Base-by-base conservation (phyloP, 2,888 invertebrate genomes). In the Thymelicus lineola region DNA sequence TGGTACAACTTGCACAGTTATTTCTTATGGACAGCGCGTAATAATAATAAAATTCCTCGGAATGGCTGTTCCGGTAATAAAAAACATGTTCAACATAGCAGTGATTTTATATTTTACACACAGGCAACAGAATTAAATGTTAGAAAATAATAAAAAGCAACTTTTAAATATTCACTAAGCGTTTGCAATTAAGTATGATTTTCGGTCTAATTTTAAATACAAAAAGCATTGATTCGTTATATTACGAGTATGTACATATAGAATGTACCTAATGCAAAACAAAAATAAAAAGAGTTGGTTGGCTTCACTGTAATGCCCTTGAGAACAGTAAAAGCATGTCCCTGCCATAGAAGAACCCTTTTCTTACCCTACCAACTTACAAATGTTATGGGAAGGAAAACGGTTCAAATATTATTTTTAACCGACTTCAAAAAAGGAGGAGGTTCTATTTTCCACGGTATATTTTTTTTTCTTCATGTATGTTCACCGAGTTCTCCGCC, bases 301-400 rank as follows among this genome's bases (percentile, higher is more conserved):
- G 81, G 81, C 78, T 82, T 78, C 80, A 82, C 77, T 75, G 73
- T 80, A 80, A 80, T 78, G 71, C 89, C 85, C 87, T 20, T 62
- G 88, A 82, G 88, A 79, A 79, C 75, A 81, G 79, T 88, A 83
- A 85, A 77, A 79, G 78, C 76, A 75, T 80, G 83, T 79, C 83
- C 85, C 82, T 84, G 80, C 77, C 77, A 79, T 77, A 77, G 76
- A 77, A 76, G 77, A 83, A 83, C 85, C 85, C 81, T 86, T 85
- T 82, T 79, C 79, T 77, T 64, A 63, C 57, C 68, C 62, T 42
- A 35, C 45, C 61, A 38, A 60, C 50, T 50, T 36, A 58, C 70
- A 53, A 70, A 70, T 50, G 60, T 59, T 55, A 53, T 70, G 12
- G 42, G 42, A 65, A 45, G 53, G 48, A 60, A 58, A 64, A 50